Conservation (phyloP, 2,888 invertebrate genomes). For the Heliconius sara region DNA sequence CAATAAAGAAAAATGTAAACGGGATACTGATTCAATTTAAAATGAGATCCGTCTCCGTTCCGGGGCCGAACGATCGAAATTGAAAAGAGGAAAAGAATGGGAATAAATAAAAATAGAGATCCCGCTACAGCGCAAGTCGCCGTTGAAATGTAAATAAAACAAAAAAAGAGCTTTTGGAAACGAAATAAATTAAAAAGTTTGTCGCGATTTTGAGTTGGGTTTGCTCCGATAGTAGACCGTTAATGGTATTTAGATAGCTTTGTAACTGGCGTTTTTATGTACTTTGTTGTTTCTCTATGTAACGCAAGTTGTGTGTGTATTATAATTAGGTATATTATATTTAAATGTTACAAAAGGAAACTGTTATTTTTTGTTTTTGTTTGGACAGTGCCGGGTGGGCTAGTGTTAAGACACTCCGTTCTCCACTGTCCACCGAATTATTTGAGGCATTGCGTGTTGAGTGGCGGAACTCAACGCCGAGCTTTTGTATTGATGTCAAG, state of each 20-base stretch:
- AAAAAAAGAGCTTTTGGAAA: conserved; percentile 77
- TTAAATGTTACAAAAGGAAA: background rate
- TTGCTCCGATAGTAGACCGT: conserved; percentile 48
- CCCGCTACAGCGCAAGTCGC: conserved; percentile 83
- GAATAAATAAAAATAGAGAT: conserved; percentile 84
- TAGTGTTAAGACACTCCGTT: no score
- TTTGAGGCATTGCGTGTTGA: no score
- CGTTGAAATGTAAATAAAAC: conserved; percentile 84
- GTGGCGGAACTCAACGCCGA: no score
- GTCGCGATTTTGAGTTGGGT: conserved; percentile 75
- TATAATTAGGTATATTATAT: background rate
- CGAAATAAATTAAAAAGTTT: conserved; percentile 84
- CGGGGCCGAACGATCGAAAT: conserved; percentile 80
- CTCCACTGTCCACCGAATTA: background rate
- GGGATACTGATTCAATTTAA: conserved; percentile 79
- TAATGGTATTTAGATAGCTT: conserved; percentile 46
- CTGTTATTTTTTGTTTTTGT: background rate
- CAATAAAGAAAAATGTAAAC: conserved; percentile 62
- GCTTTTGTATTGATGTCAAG: no score
- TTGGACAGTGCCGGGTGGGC: no score
- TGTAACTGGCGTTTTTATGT: conserved; percentile 13
- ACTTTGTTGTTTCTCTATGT: background rate
- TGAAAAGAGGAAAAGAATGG: conserved; percentile 73
- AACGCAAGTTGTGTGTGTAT: background rate
- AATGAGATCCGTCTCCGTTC: conserved; percentile 82